Evolutionary conservation across 2,888 invertebrate species (phyloP), one percentile per base, ranked within the genome.

Genomic region (Meiosimyza decipiens): DNA sequence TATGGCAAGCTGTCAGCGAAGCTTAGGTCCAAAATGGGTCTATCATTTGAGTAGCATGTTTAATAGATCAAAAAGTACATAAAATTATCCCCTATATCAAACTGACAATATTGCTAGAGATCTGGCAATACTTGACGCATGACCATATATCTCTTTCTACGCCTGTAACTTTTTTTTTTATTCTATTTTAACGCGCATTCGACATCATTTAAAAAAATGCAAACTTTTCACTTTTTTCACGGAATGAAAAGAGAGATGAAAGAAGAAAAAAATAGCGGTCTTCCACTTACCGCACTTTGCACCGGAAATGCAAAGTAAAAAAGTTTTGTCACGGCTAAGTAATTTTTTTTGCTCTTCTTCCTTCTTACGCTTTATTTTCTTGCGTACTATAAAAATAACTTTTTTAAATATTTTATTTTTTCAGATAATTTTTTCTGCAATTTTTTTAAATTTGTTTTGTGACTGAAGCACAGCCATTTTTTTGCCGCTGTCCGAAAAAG

Each of bases 271-370:
- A 13, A 55, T 18, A 49, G 49, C 18, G 63, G 18, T 54, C 52
- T 52, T 52, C 65, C 33, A 66, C 65, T 66, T 52, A 52, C 40
- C 65, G 40, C 40, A 40, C 54, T 52, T 52, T 66, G n/a, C 16
- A 52, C 52, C 65, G 65, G 65, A 66, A 66, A 66, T 52, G 65
- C 65, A 66, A 66, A 66, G 52, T 66, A 47, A 63, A 63, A 63
- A 16, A 57, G 28, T 28, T 57, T 57, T 57, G 22, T 18, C 63
- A 47, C 63, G 63, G 18, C 63, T 63, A 63, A 63, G 63, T 63
- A 18, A 15, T 50, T 47, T 16, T 63, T 63, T 63, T 18, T 63
- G 50, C 11, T 63, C 18, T 9, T 22, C 18, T 22, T 22, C 18
- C 18, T 28, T 57, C 18, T 28, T 28, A 13, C 13, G 13, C 28